Conservation (phyloP, 35 echinoderm and acorn worm species). For the Hemicentrotus pulcherrimus region DNA sequence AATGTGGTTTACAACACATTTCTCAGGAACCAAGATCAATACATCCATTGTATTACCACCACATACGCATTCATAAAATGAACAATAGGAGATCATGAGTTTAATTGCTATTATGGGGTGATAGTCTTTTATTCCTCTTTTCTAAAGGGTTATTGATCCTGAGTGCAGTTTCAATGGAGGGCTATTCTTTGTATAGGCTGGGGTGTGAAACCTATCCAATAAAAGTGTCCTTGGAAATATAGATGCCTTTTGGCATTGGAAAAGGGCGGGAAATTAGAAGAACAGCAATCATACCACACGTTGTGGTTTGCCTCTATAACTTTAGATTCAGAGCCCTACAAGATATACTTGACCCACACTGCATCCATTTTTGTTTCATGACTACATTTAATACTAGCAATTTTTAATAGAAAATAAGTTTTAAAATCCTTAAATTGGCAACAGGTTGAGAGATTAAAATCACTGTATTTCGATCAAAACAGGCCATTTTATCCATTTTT, state of each 20-base stretch:
- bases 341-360: too few relatives aligned
- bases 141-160: not conserved
- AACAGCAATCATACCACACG: too few relatives aligned
- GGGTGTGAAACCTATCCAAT: not conserved
- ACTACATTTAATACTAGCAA: too few relatives aligned
- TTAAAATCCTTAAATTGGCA: too few relatives aligned
- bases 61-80: not conserved
- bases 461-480: too few relatives aligned
- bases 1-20: not conserved
- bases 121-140: not conserved
- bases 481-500: too few relatives aligned
- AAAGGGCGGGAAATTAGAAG: too few relatives aligned
- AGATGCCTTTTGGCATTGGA: not conserved
- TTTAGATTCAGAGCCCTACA: too few relatives aligned
- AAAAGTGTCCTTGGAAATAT: not conserved
- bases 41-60: not conserved
- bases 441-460: too few relatives aligned
- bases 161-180: not conserved
- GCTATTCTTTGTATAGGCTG: not conserved
- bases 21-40: not conserved
- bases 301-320: too few relatives aligned
- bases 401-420: too few relatives aligned
- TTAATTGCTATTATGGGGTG: not conserved
- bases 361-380: too few relatives aligned
- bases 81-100: not conserved